Conservation (phyloP, 2,113 vertebrate genomes). For the Melanerpes aurifrons region DNA sequence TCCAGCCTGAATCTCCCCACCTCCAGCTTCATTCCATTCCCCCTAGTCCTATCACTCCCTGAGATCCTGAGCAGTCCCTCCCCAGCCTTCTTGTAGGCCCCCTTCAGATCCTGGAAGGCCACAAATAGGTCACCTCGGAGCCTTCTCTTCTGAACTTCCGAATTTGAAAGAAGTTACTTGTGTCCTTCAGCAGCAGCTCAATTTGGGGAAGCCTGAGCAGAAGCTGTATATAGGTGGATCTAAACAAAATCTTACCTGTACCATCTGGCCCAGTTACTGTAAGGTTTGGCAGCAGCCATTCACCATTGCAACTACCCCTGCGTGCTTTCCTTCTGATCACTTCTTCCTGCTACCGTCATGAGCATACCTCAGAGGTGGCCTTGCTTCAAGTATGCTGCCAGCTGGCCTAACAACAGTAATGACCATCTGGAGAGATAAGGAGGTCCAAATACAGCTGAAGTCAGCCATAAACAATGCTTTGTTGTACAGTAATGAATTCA, state of each 20-base stretch:
- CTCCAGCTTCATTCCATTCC: too few species aligned
- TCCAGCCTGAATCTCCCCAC: too few species aligned
- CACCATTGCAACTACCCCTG: neutral
- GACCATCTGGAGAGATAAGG: neutral
- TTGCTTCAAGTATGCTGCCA: neutral
- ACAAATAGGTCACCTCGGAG: too few species aligned
- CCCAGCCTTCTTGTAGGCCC: too few species aligned
- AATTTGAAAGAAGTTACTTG: accelerated
- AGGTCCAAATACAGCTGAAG: neutral
- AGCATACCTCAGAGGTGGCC: neutral
- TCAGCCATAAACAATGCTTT: neutral
- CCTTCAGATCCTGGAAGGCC: too few species aligned
- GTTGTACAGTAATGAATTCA: neutral
- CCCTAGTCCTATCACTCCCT: too few species aligned
- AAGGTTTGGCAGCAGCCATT: neutral
- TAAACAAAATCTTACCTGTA: accelerated
- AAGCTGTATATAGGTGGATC: neutral
- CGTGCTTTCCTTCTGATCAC: neutral
- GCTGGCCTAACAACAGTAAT: neutral
- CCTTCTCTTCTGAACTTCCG: too few species aligned
- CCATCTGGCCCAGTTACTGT: neutral
- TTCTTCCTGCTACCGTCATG: neutral
- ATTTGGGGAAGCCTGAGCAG: neutral
- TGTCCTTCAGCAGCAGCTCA: neutral
- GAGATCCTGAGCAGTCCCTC: too few species aligned